A percentile compares a stretch with the other conserved stretches of the same genome.
Evolutionary conservation across 2,797 vertebrate genomes (phyloP).

Genomic region (Nyctalus aviator): DNA sequence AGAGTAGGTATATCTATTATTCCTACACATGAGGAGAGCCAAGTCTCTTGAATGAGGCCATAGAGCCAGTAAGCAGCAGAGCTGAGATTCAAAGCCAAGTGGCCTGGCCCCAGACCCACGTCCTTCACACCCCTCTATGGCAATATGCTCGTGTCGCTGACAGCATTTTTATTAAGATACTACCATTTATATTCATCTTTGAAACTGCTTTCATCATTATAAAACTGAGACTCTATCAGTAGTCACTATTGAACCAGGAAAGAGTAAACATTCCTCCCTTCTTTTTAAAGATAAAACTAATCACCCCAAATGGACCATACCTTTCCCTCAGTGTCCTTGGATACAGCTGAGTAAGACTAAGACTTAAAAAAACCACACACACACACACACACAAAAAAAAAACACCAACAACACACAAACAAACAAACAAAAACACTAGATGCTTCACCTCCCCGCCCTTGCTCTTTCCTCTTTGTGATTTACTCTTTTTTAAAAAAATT

Average conservation of each 20-base stretch:
- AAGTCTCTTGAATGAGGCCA: background rate
- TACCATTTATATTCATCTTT: background rate
- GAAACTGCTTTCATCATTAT: background rate
- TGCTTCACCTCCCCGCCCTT: background rate
- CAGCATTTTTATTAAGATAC: background rate
- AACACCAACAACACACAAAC: too few relatives aligned
- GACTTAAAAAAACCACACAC: background rate
- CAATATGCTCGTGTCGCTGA: background rate
- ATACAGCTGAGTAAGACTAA: background rate
- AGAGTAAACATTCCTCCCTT: background rate
- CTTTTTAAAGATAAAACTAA: conserved; percentile 13
- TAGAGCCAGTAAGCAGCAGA: background rate
- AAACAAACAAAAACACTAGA: background rate
- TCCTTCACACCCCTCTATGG: background rate
- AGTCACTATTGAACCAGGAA: background rate
- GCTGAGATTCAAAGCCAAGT: background rate
- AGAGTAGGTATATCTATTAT: background rate
- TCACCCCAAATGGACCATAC: background rate
- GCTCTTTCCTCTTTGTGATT: background rate
- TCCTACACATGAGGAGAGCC: background rate
- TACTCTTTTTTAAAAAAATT: background rate
- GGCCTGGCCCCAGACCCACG: background rate
- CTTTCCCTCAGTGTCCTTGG: background rate
- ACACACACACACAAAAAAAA: too few relatives aligned
- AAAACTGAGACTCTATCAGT: background rate